These are phyloP conservation scores for Heterocephalus glaber DNA, from an alignment of 2,113 vertebrate species.

Conservation along the genomic window DNA sequence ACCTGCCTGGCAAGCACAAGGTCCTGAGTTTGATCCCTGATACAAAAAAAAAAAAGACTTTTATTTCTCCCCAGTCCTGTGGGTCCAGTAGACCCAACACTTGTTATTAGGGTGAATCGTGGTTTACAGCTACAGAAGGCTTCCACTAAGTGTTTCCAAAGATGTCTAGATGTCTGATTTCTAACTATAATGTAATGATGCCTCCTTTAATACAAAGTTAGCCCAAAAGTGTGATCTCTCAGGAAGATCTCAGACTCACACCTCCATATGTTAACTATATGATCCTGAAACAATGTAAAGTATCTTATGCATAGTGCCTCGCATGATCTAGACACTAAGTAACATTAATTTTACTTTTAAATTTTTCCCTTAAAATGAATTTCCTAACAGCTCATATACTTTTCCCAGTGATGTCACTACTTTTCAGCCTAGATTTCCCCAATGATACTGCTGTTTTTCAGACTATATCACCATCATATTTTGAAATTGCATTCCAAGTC, in stretches of 20 bases:
- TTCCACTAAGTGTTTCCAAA: not conserved
- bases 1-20: too few species aligned
- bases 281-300: not conserved
- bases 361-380: conserved; percentile 18
- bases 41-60: too few species aligned
- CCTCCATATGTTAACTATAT: not conserved
- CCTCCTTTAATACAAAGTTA: conserved; percentile 1
- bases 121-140: not conserved
- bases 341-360: not conserved
- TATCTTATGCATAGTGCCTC: not conserved
- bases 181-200: not conserved
- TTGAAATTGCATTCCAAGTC: conserved; percentile 7
- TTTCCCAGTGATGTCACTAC: conserved; percentile 5
- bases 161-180: conserved; percentile 16
- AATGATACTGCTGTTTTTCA: not conserved
- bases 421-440: not conserved
- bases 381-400: not conserved
- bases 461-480: not conserved
- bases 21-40: too few species aligned
- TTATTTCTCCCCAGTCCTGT: not conserved
- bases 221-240: not conserved
- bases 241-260: not conserved
- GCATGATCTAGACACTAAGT: not conserved
- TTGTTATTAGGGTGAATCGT: conserved; percentile 22
- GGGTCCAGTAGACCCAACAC: not conserved